phyloP scores from a whole-genome alignment of 2,113 vertebrate genomes.

The Periophthalmodon schlosseri region DNA sequence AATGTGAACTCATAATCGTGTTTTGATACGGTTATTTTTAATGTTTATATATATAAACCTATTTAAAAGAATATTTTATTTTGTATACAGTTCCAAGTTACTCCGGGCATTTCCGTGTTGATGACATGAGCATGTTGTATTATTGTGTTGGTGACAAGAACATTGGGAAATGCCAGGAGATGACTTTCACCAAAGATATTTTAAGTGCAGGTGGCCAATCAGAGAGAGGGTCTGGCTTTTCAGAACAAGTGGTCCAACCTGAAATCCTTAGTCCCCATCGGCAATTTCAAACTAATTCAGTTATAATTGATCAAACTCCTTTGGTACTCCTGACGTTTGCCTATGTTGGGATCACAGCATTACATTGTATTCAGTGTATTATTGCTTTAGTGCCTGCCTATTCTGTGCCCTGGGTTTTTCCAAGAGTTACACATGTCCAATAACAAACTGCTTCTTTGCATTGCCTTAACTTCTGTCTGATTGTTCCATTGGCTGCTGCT shows the following conservation, averaged over 20 bases:
- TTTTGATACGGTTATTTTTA: slow-evolving; percentile 99
- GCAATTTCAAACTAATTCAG: slow-evolving; percentile 4
- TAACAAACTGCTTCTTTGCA: neutral
- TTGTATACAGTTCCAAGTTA: slow-evolving; percentile 92
- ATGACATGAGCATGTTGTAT: slow-evolving; percentile 61
- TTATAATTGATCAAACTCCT: slow-evolving; percentile 7
- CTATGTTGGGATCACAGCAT: slow-evolving; percentile 33
- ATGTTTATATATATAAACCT: slow-evolving; percentile 91
- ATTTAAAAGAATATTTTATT: slow-evolving; percentile 99
- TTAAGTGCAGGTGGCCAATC: slow-evolving; percentile 64
- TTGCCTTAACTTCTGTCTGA: neutral
- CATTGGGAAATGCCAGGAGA: slow-evolving; percentile 55
- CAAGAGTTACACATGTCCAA: neutral
- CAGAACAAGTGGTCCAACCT: slow-evolving; percentile 20
- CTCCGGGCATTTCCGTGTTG: slow-evolving; percentile 71
- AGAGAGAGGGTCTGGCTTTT: slow-evolving; percentile 22
- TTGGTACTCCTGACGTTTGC: slow-evolving; percentile 20
- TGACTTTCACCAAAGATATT: slow-evolving; percentile 76
- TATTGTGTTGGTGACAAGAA: slow-evolving; percentile 59
- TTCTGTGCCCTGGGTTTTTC: slow-evolving; percentile 10
- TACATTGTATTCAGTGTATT: slow-evolving; percentile 33
- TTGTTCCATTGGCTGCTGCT: slow-evolving; percentile 24
- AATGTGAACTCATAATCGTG: slow-evolving; percentile 84
- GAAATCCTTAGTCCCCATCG: slow-evolving; percentile 26
- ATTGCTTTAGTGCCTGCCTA: slow-evolving; percentile 30